Base-by-base conservation (phyloP, 2,888 invertebrate species). In the Agriopis leucophaearia region DNA sequence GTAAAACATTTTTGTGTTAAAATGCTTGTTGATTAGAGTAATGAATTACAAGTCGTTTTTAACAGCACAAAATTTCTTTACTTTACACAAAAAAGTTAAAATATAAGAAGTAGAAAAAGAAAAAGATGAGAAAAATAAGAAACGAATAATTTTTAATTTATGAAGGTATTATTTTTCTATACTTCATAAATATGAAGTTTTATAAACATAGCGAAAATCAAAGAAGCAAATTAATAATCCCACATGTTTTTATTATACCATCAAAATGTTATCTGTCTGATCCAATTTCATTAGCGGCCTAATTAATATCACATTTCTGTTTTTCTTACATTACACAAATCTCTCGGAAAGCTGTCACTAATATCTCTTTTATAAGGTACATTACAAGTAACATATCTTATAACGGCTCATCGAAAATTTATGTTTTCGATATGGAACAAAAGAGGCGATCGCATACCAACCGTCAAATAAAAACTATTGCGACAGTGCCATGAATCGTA, bases 241-340 rank as follows among this genome's bases (percentile, higher is more conserved):
- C 45, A 45, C 48, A 3, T 8, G 8, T 59, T 15, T 66, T 48
- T 55, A 2, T 4, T 27, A 3, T n/a, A 8, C 48, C 42, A 56
- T 64, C 47, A 60, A 45, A 42, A 10, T 8, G 44, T 55, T 44
- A 51, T 61, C 40, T 50, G 44, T 27, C 55, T 42, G 63, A 63
- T 38, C 54, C 40, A 50, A 48, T 56, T 70, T 64, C 66, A 64
- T 66, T 58, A 63, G 50, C 45, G 55, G 48, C 70, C 18, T 64
- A 66, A 70, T 72, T 70, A 63, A 59, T 68, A 67, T 63, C 44
- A 42, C 62, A 66, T 69, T 65, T 60, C 40, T 59, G 54, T 68
- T 63, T 57, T 68, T 55, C 60, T 70, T 57, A 51, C 47, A 67
- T 71, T 61, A 55, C n/a, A 66, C 48, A 60, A 51, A 68, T 65